These are phyloP conservation scores for Sarcoramphus papa DNA, from an alignment of 2,797 vertebrate genomes.

Conservation along the genomic window DNA sequence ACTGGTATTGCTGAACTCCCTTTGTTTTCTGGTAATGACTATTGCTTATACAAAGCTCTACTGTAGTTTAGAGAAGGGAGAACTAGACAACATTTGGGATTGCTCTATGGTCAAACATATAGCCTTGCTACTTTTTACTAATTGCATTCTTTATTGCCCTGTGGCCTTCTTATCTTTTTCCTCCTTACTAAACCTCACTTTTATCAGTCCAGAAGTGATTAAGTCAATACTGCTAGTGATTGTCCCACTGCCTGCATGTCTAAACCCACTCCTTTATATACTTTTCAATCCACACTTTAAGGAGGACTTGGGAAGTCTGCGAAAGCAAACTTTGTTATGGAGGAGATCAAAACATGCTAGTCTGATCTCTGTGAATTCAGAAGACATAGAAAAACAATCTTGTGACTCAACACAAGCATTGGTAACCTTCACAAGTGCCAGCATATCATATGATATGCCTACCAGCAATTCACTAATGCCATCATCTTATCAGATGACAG, in stretches of 20 bases:
- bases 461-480: constrained; percentile 50
- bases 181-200: constrained; percentile 82
- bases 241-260: constrained; percentile 85
- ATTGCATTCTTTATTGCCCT: constrained; percentile 90
- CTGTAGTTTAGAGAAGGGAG: constrained; percentile 79
- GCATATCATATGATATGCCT: constrained; percentile 70
- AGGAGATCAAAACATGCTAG: constrained; percentile 72
- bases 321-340: constrained; percentile 70
- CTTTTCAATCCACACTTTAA: constrained; percentile 89
- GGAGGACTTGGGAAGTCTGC: constrained; percentile 81
- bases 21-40: constrained; percentile 91
- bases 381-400: constrained; percentile 89
- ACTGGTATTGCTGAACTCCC: constrained; percentile 84
- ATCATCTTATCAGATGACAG: constrained; percentile 66
- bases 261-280: constrained; percentile 92
- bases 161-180: constrained; percentile 89
- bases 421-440: constrained; percentile 75
- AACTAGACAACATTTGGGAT: constrained; percentile 79
- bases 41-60: constrained; percentile 86
- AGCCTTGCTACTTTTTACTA: constrained; percentile 87
- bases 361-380: constrained; percentile 76
- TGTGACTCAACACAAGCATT: constrained; percentile 91
- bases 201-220: constrained; percentile 82
- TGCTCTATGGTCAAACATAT: constrained; percentile 86
- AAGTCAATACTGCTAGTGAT: constrained; percentile 88